phyloP scores from a whole-genome alignment of 2,113 vertebrate species.

The Serinus canaria region DNA sequence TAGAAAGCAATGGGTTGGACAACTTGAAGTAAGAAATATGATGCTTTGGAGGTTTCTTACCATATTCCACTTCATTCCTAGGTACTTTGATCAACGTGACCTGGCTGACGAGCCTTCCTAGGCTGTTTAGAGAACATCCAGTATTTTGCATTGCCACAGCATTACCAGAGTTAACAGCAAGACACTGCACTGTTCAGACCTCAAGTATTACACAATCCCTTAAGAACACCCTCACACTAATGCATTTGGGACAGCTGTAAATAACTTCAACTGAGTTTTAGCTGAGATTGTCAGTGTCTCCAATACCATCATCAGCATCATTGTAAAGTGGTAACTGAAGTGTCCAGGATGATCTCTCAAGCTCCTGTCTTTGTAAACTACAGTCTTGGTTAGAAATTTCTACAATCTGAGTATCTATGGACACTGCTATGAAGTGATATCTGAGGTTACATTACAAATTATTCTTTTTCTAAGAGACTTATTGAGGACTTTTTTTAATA shows the following conservation, averaged over 20 bases:
- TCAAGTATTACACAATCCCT: neutral
- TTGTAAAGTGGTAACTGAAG: neutral
- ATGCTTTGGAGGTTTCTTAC: neutral
- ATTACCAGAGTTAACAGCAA: neutral
- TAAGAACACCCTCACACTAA: neutral
- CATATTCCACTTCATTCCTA: slow-evolving; percentile 34
- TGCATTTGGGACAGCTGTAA: neutral
- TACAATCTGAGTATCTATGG: neutral
- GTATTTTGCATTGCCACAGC: neutral
- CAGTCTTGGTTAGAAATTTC: neutral
- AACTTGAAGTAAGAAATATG: neutral
- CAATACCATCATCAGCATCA: neutral
- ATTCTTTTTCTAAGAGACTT: neutral
- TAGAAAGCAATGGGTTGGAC: neutral
- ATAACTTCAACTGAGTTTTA: neutral
- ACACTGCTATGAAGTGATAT: neutral
- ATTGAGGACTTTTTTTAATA: neutral
- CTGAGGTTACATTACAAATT: neutral
- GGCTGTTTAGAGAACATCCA: neutral
- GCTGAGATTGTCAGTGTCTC: neutral
- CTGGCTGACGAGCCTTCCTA: slow-evolving; percentile 85
- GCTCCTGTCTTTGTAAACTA: neutral
- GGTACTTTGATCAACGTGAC: slow-evolving; percentile 95
- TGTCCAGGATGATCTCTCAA: neutral
- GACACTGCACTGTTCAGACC: neutral